Percentiles rank a stretch among this genome's conserved stretches.
phyloP scores from a whole-genome alignment of 1,140 invertebrate species.

The Lasaia peninsularis region DNA sequence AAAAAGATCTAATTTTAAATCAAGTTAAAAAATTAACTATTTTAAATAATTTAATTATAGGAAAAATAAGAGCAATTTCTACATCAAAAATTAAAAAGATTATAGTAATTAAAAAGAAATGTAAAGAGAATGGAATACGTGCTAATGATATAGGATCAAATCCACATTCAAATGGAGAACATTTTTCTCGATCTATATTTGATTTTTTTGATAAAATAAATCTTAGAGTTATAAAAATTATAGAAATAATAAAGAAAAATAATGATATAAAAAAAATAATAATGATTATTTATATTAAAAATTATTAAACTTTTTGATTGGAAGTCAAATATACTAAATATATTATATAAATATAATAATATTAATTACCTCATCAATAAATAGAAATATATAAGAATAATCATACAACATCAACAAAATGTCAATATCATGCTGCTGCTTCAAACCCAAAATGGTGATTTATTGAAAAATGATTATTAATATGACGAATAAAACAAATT shows the following conservation, averaged over 20 bases:
- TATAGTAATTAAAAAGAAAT: slow-evolving; percentile 81
- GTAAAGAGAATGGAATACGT: slow-evolving; percentile 79
- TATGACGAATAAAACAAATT: slow-evolving; percentile 75
- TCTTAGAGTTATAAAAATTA: slow-evolving; percentile 73
- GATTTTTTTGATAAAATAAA: slow-evolving; percentile 77
- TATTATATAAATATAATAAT: slow-evolving; percentile 79
- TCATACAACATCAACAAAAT: slow-evolving; percentile 86
- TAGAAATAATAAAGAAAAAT: no score
- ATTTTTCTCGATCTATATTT: no score
- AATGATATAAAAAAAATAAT: slow-evolving; percentile 52
- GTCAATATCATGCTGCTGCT: no score
- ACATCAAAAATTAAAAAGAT: no score
- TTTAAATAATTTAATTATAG: slow-evolving; percentile 65
- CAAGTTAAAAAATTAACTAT: slow-evolving; percentile 56
- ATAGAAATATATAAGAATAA: no score
- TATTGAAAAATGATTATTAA: slow-evolving; percentile 78
- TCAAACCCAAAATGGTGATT: no score
- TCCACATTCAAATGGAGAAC: no score
- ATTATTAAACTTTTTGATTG: slow-evolving; percentile 78
- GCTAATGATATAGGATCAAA: slow-evolving; percentile 71
- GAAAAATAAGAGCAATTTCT: slow-evolving; percentile 79
- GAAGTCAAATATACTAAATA: no score
- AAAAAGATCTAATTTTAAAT: slow-evolving; percentile 62
- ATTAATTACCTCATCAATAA: slow-evolving; percentile 82
- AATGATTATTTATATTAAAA: slow-evolving; percentile 74